phyloP scores from a whole-genome alignment of 2,797 vertebrate genomes.

The Oreonectes daqikongensis region DNA sequence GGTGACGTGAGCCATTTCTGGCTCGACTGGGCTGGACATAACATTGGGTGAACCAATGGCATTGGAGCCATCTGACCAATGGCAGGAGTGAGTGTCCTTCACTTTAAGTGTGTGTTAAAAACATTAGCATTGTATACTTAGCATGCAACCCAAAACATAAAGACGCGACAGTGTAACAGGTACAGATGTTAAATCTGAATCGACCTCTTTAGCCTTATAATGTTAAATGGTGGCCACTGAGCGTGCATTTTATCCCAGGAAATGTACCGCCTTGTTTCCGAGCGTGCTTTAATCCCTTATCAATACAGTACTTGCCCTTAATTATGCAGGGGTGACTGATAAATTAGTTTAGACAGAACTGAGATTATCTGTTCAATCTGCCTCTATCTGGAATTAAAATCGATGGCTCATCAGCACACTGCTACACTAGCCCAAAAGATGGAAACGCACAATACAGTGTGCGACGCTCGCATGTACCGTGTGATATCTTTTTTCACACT shows the following conservation, averaged over 20 bases:
- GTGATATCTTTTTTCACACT: slow-evolving; percentile 8
- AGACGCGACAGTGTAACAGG: background rate
- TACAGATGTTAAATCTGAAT: slow-evolving; percentile 2
- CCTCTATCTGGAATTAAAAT: slow-evolving; percentile 62
- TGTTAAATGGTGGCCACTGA: slow-evolving; percentile 22
- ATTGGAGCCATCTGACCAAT: background rate
- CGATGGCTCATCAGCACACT: slow-evolving; percentile 53
- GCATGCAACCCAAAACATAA: background rate
- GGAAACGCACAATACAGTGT: slow-evolving; percentile 28
- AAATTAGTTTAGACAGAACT: slow-evolving; percentile 57
- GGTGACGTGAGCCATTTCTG: too few species aligned
- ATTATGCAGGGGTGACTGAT: slow-evolving; percentile 61
- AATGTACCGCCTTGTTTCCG: slow-evolving; percentile 32
- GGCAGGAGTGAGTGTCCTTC: background rate
- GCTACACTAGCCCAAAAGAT: slow-evolving; percentile 38
- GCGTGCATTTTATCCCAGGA: slow-evolving; percentile 33
- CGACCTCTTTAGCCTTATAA: slow-evolving; percentile 47
- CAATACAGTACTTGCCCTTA: slow-evolving; percentile 57
- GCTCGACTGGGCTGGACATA: too few species aligned
- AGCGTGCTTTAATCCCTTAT: slow-evolving; percentile 57
- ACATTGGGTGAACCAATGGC: too few species aligned
- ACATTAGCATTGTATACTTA: background rate
- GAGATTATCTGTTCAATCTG: slow-evolving; percentile 56
- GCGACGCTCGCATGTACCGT: background rate
- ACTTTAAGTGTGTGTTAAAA: background rate